A percentile compares a stretch with the other conserved stretches of the same genome.
Conservation (phyloP, 2,113 vertebrate species). For the Ondatra zibethicus region DNA sequence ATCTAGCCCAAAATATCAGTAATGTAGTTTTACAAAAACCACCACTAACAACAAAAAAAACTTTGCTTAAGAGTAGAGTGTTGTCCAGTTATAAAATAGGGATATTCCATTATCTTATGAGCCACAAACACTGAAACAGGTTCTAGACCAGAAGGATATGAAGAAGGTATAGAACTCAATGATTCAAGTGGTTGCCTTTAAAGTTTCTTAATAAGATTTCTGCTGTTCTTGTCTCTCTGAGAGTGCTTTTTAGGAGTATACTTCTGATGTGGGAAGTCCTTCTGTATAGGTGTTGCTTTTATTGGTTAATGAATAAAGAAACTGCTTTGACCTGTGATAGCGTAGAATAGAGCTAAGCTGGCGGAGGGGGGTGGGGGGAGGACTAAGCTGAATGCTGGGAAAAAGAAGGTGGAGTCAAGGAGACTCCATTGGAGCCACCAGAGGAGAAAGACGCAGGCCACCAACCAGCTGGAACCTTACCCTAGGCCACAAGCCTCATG, state of each 20-base stretch:
- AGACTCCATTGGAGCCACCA: too few species aligned
- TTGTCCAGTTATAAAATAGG: background rate
- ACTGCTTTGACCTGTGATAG: too few species aligned
- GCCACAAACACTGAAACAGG: background rate
- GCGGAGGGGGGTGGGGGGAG: too few species aligned
- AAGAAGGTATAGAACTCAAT: background rate
- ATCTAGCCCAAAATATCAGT: background rate
- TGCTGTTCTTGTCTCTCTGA: background rate
- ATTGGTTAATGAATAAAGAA: too few species aligned
- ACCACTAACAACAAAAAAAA: background rate
- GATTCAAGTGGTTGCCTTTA: background rate
- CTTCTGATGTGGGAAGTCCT: background rate
- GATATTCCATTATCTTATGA: background rate
- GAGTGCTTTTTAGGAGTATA: background rate
- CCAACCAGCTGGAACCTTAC: too few species aligned
- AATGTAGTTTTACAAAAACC: background rate
- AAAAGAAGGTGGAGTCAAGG: too few species aligned
- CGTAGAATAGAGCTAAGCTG: too few species aligned
- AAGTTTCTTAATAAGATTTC: background rate
- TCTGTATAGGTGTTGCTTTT: too few species aligned
- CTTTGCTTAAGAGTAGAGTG: background rate
- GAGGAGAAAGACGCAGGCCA: too few species aligned
- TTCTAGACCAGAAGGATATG: background rate
- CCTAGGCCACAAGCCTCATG: too few species aligned
- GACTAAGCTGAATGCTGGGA: too few species aligned